Evolutionary conservation across 2,113 vertebrate species (phyloP).

Genomic region (Mungos mungo): DNA sequence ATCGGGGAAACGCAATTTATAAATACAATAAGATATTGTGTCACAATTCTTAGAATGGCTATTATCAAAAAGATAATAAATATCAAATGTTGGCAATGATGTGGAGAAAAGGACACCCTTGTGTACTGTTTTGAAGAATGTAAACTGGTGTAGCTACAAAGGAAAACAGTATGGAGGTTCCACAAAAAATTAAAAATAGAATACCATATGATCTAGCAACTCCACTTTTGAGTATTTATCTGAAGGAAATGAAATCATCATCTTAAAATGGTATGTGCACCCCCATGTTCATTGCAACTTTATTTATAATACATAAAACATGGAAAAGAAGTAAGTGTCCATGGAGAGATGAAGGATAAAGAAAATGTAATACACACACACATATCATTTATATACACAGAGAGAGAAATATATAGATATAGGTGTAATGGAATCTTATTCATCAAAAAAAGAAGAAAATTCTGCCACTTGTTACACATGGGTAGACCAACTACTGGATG

Average conservation of each 20-base stretch:
- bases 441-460: background rate
- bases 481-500: background rate
- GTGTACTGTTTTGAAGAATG: background rate
- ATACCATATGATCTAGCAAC: background rate
- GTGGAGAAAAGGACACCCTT: background rate
- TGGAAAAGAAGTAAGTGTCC: background rate
- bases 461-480: background rate
- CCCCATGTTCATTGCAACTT: background rate
- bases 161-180: background rate
- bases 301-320: background rate
- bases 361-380: background rate
- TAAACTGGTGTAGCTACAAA: background rate
- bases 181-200: background rate
- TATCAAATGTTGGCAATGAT: background rate
- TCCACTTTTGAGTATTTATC: background rate
- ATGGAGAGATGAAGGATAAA: background rate
- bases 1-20: background rate
- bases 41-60: background rate
- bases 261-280: background rate
- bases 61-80: background rate
- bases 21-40: background rate
- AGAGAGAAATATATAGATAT: background rate
- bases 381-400: background rate
- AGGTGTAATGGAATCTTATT: background rate
- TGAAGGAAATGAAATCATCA: background rate